Conservation (phyloP, 2,113 vertebrate species). For the Passerina amoena region DNA sequence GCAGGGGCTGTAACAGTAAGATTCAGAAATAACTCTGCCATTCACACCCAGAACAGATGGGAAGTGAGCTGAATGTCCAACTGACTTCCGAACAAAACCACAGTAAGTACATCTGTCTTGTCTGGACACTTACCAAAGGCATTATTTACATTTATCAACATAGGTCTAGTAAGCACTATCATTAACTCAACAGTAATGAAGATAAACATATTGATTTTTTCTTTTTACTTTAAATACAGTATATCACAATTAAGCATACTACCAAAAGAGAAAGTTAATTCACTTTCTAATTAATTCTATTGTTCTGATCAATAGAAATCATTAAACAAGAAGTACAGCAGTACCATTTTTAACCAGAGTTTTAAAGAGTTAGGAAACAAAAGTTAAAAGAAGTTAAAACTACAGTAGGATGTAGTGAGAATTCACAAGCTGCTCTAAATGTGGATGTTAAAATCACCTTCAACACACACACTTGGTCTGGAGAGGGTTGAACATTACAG, state of each 20-base stretch:
- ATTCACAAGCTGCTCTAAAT: background rate
- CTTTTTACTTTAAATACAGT: conserved; percentile 1
- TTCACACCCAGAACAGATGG: background rate
- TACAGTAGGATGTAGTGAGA: background rate
- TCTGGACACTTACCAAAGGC: background rate
- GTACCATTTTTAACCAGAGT: background rate
- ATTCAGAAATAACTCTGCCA: background rate
- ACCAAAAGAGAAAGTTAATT: background rate
- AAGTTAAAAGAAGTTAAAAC: background rate
- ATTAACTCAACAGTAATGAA: conserved; percentile 49
- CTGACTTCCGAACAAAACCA: background rate
- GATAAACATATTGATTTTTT: background rate
- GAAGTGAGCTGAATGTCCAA: fast-evolving
- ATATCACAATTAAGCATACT: conserved; percentile 2
- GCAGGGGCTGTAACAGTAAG: background rate
- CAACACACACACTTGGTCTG: background rate
- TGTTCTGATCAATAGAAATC: conserved; percentile 19
- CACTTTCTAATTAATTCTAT: conserved; percentile 15
- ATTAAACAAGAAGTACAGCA: background rate
- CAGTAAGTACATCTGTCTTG: background rate
- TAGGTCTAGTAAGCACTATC: background rate
- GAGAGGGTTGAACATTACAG: background rate
- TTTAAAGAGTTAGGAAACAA: background rate
- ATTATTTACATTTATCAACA: conserved; percentile 30
- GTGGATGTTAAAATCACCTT: background rate